Base-by-base conservation (phyloP, 1,140 invertebrate species). In the Drosophila guanche region DNA sequence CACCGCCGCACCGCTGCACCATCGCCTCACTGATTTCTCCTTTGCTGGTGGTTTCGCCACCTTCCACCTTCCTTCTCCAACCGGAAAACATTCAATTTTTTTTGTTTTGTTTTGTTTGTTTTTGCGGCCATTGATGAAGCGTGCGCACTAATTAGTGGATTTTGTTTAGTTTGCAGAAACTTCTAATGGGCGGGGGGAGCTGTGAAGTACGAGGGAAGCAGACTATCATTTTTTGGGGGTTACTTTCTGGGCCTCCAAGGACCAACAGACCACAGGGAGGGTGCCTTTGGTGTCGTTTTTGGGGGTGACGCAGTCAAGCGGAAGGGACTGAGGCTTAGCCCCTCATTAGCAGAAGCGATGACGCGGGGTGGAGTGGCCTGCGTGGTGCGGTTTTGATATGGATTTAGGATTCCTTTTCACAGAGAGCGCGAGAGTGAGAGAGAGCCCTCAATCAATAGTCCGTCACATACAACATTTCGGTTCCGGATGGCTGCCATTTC, bases 151-250 rank as follows among this genome's bases (percentile, higher is more conserved):
- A 79, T 79, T 80, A 80, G 77, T 70, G 71, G 59, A 76, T 80
- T 79, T 79, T 79, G 76, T 70, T 79, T 79, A 76, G 76, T 76
- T 79, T 79, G 77, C 77, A 76, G 45, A 71, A 80, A 80, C 54
- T 79, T 73, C 53, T 51, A 27, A 22, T 29, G 61, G 70, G 37
- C 37, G 37, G 56, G 22, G 33, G 45, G 42, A n/a, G 16, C 8
- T 8, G 16, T 7, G 41, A 23, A 4, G 14, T 6, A 27, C 5
- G 27, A 3, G 12, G 20, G 53, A 14, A 51, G 20, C 8, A 33
- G 48, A 40, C 58, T 45, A 50, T 60, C 52, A 41, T 29, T 56
- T 63, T 69, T 80, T 62, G 53, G 66, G 77, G 71, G 77, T 80
- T 77, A 70, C 57, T 77, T 77, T 77, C 52, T 62, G 12, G 60